These are phyloP conservation scores for Andrena marginata DNA, from an alignment of 2,888 invertebrate genomes.

Conservation along the genomic window DNA sequence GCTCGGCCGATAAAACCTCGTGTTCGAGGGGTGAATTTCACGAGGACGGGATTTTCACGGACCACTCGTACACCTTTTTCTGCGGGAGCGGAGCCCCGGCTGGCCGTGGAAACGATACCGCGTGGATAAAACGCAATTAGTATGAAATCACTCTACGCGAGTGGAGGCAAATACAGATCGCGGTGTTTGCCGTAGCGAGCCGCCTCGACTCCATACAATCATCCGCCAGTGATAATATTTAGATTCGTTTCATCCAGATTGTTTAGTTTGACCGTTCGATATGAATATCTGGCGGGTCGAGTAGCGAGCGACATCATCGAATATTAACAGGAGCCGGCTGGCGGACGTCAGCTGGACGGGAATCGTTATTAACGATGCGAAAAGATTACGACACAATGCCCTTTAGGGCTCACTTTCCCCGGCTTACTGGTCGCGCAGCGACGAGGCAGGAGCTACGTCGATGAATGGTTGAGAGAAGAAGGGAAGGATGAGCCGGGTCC, in stretches of 20 bases:
- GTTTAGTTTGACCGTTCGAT: conserved; percentile 9
- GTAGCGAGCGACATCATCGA: neutral
- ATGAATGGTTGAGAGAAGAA: conserved; percentile 34
- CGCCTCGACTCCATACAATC: neutral
- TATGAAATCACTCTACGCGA: conserved; percentile 48
- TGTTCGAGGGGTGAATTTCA: conserved; percentile 31
- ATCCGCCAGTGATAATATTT: conserved; percentile 12
- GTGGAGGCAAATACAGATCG: conserved; percentile 24
- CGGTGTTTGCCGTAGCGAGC: conserved; percentile 15
- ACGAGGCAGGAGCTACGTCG: conserved; percentile 47
- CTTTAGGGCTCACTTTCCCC: conserved; percentile 1
- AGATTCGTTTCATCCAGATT: conserved; percentile 21
- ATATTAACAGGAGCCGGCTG: neutral
- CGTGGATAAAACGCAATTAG: conserved; percentile 55
- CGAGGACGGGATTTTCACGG: conserved; percentile 34
- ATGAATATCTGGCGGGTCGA: conserved; percentile 11
- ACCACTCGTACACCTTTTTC: conserved; percentile 25
- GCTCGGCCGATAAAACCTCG: conserved; percentile 55
- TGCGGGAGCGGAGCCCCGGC: neutral
- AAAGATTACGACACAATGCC: conserved; percentile 4
- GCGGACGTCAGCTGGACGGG: neutral
- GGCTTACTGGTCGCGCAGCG: conserved; percentile 34
- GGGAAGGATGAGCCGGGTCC: conserved; percentile 27
- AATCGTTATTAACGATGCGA: neutral
- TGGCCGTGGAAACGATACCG: conserved; percentile 19